Conservation (phyloP, 1,140 invertebrate genomes). For the fruit fly (Drosophila melanogaster) region Release_6_plus_ISO1_MT NC_004354.4:10954001-10954500, state of each 20-base stretch:
- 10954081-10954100: slow-evolving; percentile 36
- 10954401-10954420: slow-evolving; percentile 11
- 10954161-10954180: slow-evolving; percentile 41
- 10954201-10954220: slow-evolving; percentile 46
- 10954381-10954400: neutral
- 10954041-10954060: slow-evolving; percentile 49
- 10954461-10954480: slow-evolving; percentile 16
- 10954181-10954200: slow-evolving; percentile 2
- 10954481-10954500: too few species aligned
- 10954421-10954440: neutral
- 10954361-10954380: neutral
- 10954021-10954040: slow-evolving; percentile 76
- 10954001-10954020: slow-evolving; percentile 59
- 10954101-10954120: slow-evolving; percentile 17
- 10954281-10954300: slow-evolving; percentile 12
- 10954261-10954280: slow-evolving; percentile 16
- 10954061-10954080: slow-evolving; percentile 49
- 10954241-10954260: slow-evolving; percentile 30
- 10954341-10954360: neutral
- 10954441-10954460: neutral
- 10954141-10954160: slow-evolving; percentile 78
- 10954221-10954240: slow-evolving; percentile 39
- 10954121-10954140: slow-evolving; percentile 73
- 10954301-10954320: slow-evolving; percentile 6
- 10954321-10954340: slow-evolving; percentile 1